Evolutionary conservation across 2,113 vertebrate species (phyloP).

Genomic region (Suncus etruscus): DNA sequence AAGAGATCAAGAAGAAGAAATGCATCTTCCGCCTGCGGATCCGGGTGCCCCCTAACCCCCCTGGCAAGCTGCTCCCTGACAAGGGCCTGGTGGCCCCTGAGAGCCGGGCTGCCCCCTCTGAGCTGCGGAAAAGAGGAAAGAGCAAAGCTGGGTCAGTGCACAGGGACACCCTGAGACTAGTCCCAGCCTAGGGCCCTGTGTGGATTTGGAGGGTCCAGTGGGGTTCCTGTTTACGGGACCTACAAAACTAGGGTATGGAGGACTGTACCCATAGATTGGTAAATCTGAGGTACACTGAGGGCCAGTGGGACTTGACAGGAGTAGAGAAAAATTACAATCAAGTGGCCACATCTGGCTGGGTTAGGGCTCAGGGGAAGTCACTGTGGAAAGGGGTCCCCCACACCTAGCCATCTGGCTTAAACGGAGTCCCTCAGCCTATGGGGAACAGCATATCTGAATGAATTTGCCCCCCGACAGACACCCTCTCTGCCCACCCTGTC

Average conservation of each 20-base stretch:
- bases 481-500: not conserved
- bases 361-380: not conserved
- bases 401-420: not conserved
- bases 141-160: slow-evolving; percentile 87
- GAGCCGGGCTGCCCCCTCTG: slow-evolving; percentile 55
- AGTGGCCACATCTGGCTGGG: not conserved
- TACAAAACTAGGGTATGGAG: not conserved
- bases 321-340: not conserved
- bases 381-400: not conserved
- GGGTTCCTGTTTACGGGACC: too few relatives aligned
- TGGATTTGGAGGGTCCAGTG: not conserved
- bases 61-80: slow-evolving; percentile 93
- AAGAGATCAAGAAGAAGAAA: slow-evolving; percentile 99
- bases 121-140: slow-evolving; percentile 87
- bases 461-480: not conserved
- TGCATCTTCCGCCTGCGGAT: slow-evolving; percentile 97
- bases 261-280: not conserved
- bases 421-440: not conserved
- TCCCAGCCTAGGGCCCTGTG: not conserved
- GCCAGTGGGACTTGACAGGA: not conserved
- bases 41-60: slow-evolving; percentile 94
- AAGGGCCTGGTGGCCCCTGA: slow-evolving; percentile 86
- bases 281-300: not conserved
- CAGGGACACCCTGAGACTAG: not conserved
- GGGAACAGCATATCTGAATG: not conserved